These are phyloP conservation scores for Zygogramma bicolorata DNA, from an alignment of 2,888 invertebrate species.

Conservation along the genomic window DNA sequence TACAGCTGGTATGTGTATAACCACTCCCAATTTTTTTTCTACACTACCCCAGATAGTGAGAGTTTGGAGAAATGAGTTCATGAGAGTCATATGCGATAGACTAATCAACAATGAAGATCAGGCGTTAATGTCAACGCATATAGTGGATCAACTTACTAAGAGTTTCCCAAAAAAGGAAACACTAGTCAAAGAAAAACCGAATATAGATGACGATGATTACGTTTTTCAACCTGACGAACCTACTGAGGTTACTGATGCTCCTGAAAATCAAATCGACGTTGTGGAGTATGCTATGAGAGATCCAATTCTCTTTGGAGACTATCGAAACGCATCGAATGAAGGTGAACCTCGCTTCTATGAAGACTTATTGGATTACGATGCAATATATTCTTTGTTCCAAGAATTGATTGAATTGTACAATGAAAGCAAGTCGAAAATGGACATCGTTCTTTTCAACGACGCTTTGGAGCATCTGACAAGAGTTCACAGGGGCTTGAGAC, in stretches of 20 bases:
- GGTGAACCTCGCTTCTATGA: slow-evolving; percentile 86
- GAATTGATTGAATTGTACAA: slow-evolving; percentile 92
- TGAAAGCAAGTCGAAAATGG: slow-evolving; percentile 79
- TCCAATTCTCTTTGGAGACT: slow-evolving; percentile 90
- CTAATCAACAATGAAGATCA: slow-evolving; percentile 80
- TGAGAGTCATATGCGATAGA: slow-evolving; percentile 88
- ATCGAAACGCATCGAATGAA: slow-evolving; percentile 85
- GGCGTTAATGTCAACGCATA: slow-evolving; percentile 71
- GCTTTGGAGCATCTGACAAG: slow-evolving; percentile 92
- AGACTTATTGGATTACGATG: slow-evolving; percentile 90
- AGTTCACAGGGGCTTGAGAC: slow-evolving; percentile 85
- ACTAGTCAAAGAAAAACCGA: slow-evolving; percentile 39
- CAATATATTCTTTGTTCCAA: slow-evolving; percentile 87
- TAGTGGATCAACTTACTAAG: slow-evolving; percentile 73
- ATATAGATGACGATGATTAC: slow-evolving; percentile 48
- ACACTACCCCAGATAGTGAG: slow-evolving; percentile 79
- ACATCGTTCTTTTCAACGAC: slow-evolving; percentile 90
- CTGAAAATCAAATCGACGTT: slow-evolving; percentile 62
- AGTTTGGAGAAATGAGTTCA: slow-evolving; percentile 93
- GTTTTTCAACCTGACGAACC: slow-evolving; percentile 44
- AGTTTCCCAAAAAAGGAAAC: slow-evolving; percentile 70
- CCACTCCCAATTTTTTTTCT: slow-evolving; percentile 78
- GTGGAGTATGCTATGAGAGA: slow-evolving; percentile 81
- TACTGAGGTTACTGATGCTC: slow-evolving; percentile 25
- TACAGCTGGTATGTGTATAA: slow-evolving; percentile 81